phyloP scores from a whole-genome alignment of 2,113 vertebrate genomes.

The Dolichotis patagonum region DNA sequence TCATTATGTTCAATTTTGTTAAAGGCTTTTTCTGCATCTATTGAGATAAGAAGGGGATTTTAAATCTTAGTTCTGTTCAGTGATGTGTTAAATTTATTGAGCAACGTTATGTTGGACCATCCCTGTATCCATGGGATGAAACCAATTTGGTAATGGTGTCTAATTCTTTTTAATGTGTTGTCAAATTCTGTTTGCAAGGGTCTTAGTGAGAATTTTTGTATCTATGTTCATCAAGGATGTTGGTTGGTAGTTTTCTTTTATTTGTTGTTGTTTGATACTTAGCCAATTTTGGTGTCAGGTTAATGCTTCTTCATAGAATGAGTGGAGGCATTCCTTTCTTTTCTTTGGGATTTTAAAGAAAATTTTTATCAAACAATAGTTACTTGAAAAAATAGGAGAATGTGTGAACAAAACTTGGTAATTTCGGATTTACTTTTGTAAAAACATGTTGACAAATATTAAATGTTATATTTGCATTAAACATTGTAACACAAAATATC shows the following conservation, averaged over 20 bases:
- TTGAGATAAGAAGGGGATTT: neutral
- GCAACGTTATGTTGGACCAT: neutral
- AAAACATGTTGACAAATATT: constrained; percentile 58
- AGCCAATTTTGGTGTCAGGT: neutral
- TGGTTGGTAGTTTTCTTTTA: neutral
- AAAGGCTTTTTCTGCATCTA: neutral
- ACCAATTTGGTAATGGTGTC: neutral
- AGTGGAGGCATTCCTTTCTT: neutral
- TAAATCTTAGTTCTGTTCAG: neutral
- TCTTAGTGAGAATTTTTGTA: neutral
- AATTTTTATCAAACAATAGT: constrained; percentile 43
- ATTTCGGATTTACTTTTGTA: constrained; percentile 47
- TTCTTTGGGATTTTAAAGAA: neutral
- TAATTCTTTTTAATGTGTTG: neutral
- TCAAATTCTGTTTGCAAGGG: neutral
- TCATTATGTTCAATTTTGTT: neutral
- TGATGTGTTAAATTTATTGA: neutral
- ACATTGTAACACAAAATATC: constrained; percentile 22
- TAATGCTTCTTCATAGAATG: neutral
- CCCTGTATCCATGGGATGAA: neutral
- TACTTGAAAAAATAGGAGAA: constrained; percentile 28
- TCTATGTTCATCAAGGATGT: neutral
- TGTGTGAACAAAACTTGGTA: constrained; percentile 40
- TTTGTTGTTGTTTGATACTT: neutral
- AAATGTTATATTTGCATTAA: constrained; percentile 52